A percentile compares a stretch with the other conserved stretches of the same genome.
phyloP scores from a whole-genome alignment of 2,797 vertebrate genomes.

The Halcyon chelicuti region DNA sequence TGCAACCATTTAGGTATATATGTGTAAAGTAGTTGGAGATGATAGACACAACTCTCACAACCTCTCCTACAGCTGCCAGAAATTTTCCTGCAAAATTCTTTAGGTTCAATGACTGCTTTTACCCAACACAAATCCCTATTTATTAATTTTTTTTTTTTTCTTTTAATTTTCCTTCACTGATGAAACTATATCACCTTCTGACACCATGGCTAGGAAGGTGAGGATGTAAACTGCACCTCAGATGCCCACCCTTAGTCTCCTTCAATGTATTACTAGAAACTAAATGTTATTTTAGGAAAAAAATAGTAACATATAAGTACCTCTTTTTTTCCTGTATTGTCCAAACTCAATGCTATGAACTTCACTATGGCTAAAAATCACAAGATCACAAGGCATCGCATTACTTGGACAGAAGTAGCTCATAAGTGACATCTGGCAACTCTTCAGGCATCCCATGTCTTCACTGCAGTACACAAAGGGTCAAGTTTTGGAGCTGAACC shows the following conservation, averaged over 20 bases:
- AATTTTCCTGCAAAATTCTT: neutral
- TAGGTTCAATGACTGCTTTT: neutral
- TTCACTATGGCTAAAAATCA: neutral
- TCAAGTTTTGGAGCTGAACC: neutral
- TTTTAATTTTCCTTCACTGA: neutral
- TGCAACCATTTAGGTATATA: neutral
- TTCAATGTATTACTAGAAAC: neutral
- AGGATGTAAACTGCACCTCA: neutral
- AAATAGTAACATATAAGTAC: neutral
- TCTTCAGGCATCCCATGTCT: neutral
- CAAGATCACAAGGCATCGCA: neutral
- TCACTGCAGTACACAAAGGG: neutral
- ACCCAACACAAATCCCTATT: neutral
- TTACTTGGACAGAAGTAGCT: neutral
- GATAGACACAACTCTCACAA: neutral
- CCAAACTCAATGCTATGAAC: neutral
- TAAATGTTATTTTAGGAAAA: neutral
- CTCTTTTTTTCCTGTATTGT: fast-evolving
- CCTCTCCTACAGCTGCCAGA: neutral
- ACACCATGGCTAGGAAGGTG: neutral
- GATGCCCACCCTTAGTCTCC: neutral
- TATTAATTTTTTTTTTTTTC: too few species aligned
- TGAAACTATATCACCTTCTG: neutral
- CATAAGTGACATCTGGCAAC: neutral
- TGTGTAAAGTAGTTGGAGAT: neutral